phyloP scores from a whole-genome alignment of 2,113 vertebrate species.

The Acrocephalus kingi region DNA sequence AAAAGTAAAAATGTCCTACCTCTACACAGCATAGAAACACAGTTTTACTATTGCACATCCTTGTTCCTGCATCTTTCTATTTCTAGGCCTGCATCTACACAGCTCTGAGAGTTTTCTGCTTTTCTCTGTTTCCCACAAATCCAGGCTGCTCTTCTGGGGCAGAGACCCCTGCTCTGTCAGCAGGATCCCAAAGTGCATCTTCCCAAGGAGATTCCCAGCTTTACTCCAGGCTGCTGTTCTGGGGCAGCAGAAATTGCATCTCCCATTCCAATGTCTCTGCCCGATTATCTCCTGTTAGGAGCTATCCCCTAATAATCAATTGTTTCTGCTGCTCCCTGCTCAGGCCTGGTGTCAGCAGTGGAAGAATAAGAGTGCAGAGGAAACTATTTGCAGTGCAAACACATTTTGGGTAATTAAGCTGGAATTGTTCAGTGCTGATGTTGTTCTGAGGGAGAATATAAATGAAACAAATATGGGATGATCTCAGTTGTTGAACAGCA shows the following conservation, averaged over 20 bases:
- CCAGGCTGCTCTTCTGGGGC: not conserved
- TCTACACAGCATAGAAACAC: not conserved
- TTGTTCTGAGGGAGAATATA: not conserved
- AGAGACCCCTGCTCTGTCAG: not conserved
- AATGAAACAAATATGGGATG: not conserved
- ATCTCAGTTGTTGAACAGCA: not conserved
- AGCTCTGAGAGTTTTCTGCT: not conserved
- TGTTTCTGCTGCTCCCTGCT: not conserved
- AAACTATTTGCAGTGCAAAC: slow-evolving; percentile 4
- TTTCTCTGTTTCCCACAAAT: not conserved
- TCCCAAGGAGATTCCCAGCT: not conserved
- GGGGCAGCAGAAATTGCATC: not conserved
- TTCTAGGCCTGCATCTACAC: not conserved
- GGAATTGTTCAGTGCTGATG: not conserved
- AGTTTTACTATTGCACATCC: not conserved
- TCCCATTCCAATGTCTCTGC: not conserved
- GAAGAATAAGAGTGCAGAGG: not conserved
- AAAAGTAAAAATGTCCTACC: not conserved
- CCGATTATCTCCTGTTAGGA: not conserved
- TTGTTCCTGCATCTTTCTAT: not conserved
- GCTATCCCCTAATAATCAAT: not conserved
- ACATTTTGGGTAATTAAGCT: slow-evolving; percentile 38
- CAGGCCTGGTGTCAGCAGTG: not conserved
- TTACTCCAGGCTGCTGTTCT: not conserved
- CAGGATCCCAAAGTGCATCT: not conserved